phyloP scores from a whole-genome alignment of 2,888 invertebrate species.

The Aleiodes alternator region DNA sequence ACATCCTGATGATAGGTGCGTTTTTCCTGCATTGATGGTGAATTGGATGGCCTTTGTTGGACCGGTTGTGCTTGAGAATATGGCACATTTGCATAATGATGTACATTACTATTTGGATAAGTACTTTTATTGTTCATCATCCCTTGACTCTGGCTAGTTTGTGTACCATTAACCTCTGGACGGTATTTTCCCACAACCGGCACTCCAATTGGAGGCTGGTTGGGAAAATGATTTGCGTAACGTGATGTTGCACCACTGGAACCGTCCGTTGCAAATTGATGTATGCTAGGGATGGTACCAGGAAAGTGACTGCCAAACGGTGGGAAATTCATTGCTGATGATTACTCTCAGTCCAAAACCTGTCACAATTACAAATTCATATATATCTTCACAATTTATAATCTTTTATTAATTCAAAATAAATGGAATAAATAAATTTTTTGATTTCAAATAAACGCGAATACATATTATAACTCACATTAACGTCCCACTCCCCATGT shows the following conservation, averaged over 20 bases:
- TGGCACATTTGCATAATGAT: conserved; percentile 73
- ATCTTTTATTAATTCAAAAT: too few relatives aligned
- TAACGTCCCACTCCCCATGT: conserved; percentile 68
- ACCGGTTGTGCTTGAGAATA: conserved; percentile 73
- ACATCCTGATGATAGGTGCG: conserved; percentile 73
- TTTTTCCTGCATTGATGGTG: conserved; percentile 73
- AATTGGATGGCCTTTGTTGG: conserved; percentile 72
- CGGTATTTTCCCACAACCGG: conserved; percentile 80
- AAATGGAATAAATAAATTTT: too few relatives aligned
- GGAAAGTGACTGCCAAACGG: conserved; percentile 90
- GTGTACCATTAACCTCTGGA: conserved; percentile 71
- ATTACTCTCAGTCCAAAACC: conserved; percentile 69
- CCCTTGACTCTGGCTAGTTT: conserved; percentile 71
- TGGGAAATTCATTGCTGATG: conserved; percentile 86
- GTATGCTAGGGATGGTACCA: conserved; percentile 86
- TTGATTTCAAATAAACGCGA: too few relatives aligned
- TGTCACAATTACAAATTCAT: conserved; percentile 51
- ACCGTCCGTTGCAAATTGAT: conserved; percentile 87
- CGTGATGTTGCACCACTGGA: conserved; percentile 71
- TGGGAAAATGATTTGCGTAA: conserved; percentile 77
- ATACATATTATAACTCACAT: conserved; percentile 65
- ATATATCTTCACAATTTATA: too few relatives aligned
- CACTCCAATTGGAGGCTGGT: conserved; percentile 78
- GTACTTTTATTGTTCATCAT: conserved; percentile 73
- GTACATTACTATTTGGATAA: conserved; percentile 73